phyloP scores from a whole-genome alignment of 2,113 vertebrate species.

The Corythornis vintsioides region DNA sequence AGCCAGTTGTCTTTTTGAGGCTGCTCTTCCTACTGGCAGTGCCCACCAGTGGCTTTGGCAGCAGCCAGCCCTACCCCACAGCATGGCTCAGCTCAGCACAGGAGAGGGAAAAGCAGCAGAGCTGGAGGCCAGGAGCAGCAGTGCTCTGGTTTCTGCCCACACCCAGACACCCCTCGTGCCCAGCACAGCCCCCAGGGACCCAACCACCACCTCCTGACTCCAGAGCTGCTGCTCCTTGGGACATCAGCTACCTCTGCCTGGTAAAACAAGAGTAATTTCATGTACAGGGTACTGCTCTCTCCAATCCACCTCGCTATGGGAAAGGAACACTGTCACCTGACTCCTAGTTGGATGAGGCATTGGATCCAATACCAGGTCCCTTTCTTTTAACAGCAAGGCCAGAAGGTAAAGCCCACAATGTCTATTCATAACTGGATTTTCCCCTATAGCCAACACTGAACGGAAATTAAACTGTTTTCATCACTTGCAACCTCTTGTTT shows the following conservation, averaged over 20 bases:
- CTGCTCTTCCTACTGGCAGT: neutral
- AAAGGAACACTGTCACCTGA: neutral
- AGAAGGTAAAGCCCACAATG: neutral
- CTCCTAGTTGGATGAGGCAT: neutral
- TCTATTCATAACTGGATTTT: neutral
- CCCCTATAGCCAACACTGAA: neutral
- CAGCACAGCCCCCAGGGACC: neutral
- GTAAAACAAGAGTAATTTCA: neutral
- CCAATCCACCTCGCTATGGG: neutral
- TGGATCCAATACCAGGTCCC: neutral
- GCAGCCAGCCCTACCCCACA: rapidly evolving
- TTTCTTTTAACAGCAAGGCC: neutral
- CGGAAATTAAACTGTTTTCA: constrained; percentile 34
- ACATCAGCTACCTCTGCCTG: neutral
- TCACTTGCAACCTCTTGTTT: constrained; percentile 44
- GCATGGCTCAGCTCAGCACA: neutral
- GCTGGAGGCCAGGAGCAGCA: neutral
- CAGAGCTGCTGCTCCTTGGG: neutral
- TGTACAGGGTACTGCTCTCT: neutral
- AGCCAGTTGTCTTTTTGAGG: neutral
- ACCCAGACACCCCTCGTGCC: too few relatives aligned
- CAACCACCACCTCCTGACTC: neutral
- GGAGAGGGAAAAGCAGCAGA: neutral
- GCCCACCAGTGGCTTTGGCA: neutral
- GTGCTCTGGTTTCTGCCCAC: too few relatives aligned